phyloP scores from a whole-genome alignment of 2,797 vertebrate genomes.

The Halcyon smyrnensis region DNA sequence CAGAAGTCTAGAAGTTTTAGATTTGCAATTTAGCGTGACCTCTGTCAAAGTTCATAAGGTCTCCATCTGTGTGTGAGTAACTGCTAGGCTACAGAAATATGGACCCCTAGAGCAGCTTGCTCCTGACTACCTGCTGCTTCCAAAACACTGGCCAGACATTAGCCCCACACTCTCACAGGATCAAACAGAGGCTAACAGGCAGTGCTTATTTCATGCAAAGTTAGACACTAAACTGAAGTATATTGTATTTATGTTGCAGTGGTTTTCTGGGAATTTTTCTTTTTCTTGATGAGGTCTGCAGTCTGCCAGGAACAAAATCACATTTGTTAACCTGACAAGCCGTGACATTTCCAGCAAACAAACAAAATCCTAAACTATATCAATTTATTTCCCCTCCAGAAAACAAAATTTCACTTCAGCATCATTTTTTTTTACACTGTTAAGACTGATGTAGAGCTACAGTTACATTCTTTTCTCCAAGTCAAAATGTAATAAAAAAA shows the following conservation, averaged over 20 bases:
- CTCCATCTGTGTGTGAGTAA: constrained; percentile 94
- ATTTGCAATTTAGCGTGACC: constrained; percentile 92
- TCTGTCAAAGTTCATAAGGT: constrained; percentile 93
- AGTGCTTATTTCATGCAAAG: constrained; percentile 87
- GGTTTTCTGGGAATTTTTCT: constrained; percentile 51
- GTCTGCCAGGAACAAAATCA: constrained; percentile 33
- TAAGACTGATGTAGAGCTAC: background rate
- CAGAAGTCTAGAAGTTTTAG: constrained; percentile 81
- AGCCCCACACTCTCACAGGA: constrained; percentile 89
- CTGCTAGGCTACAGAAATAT: constrained; percentile 86
- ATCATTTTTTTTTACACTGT: background rate
- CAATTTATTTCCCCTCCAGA: constrained; percentile 28
- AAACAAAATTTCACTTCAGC: constrained; percentile 11
- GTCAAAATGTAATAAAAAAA: background rate
- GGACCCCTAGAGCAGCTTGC: constrained; percentile 91
- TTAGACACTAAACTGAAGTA: constrained; percentile 72
- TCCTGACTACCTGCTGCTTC: constrained; percentile 97
- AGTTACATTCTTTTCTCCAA: background rate
- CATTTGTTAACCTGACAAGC: constrained; percentile 61
- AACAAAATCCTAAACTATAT: constrained; percentile 38
- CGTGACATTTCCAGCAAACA: constrained; percentile 49
- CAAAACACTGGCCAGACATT: constrained; percentile 97
- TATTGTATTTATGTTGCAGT: constrained; percentile 61
- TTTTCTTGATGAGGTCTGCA: constrained; percentile 43
- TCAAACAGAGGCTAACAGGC: constrained; percentile 91